phyloP scores from a whole-genome alignment of 2,888 invertebrate genomes.

The Pteria penguin region DNA sequence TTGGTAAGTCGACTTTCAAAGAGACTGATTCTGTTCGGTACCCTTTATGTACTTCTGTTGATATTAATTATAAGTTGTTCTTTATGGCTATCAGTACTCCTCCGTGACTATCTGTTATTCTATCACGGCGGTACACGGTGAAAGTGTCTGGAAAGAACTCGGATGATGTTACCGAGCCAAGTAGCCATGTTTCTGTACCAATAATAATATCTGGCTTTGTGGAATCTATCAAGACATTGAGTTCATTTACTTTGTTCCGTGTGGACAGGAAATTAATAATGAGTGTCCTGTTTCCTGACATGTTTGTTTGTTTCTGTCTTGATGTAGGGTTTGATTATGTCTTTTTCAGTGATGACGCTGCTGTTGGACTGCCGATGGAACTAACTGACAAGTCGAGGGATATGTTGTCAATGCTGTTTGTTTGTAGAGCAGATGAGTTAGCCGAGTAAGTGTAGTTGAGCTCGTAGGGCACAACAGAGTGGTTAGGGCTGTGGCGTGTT shows the following conservation, averaged over 20 bases:
- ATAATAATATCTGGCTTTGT: not conserved
- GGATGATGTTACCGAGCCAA: conserved; percentile 4
- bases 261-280: conserved; percentile 1
- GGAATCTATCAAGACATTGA: conserved; percentile 1
- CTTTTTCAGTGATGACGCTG: not conserved
- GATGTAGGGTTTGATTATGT: not conserved
- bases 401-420: not conserved
- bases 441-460: not conserved
- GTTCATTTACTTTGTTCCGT: conserved; percentile 6
- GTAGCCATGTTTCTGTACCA: conserved; percentile 8
- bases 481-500: not conserved
- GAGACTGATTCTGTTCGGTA: not conserved
- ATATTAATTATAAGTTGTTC: not conserved
- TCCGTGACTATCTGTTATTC: not conserved
- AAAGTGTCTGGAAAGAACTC: not conserved
- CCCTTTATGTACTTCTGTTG: not conserved
- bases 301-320: not conserved
- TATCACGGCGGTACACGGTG: too few relatives aligned
- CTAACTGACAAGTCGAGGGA: not conserved
- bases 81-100: not conserved
- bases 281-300: not conserved
- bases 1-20: conserved; percentile 1
- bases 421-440: not conserved
- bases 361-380: not conserved
- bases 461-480: not conserved